Conservation (phyloP, 37 sponge, comb jelly and placozoan species). For the Chondrilla cf. caribensis region DNA sequence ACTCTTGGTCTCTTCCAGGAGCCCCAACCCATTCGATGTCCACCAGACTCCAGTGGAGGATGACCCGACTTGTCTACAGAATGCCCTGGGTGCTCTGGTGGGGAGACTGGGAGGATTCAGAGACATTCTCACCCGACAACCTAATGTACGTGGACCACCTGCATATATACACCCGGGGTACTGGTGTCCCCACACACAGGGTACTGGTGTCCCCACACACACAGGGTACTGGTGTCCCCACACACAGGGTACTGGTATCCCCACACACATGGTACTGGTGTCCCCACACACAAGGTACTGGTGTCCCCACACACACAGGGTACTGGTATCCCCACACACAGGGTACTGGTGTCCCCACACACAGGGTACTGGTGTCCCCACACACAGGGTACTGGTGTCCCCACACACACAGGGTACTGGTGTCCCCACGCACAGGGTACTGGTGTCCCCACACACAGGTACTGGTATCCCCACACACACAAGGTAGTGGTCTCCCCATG, state of each 20-base stretch:
- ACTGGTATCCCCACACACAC: no score
- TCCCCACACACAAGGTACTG: no score
- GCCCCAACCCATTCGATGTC: not conserved
- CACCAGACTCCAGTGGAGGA: slow-evolving; percentile 12
- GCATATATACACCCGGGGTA: not conserved
- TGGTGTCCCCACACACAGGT: no score
- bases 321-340: no score
- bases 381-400: no score
- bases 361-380: no score
- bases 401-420: not conserved
- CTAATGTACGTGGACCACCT: not conserved
- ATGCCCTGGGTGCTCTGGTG: not conserved
- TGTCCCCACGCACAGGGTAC: no score
- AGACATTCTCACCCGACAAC: not conserved
- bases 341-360: not conserved
- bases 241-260: no score
- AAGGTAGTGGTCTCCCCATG: no score
- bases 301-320: not conserved
- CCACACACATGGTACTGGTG: no score
- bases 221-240: not conserved
- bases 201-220: no score
- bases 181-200: not conserved
- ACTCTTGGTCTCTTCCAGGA: not conserved
- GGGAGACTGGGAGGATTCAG: not conserved
- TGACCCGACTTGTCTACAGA: not conserved